Evolutionary conservation across 2,888 invertebrate genomes (phyloP), one percentile per base, ranked within the genome.

Genomic region (Zaprionus bogoriensis): DNA sequence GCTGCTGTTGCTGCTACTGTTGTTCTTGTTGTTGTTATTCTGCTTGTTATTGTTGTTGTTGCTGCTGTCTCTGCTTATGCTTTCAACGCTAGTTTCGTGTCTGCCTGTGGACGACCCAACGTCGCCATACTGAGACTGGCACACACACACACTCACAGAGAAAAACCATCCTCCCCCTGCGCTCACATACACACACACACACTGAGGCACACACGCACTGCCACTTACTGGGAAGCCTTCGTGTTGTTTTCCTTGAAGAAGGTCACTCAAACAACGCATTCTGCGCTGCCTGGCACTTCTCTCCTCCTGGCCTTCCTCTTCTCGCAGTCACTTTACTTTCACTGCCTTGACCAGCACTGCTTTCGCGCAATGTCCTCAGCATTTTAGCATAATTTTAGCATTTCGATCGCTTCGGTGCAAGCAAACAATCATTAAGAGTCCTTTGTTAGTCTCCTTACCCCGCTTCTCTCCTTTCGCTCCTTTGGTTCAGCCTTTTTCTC

Each of bases 171-270:
- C n/a, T n/a, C n/a, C n/a, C n/a, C n/a, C n/a, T n/a, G 41, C 20
- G 3, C 22, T 4, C n/a, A 22, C n/a, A 25, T 4, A 30, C 4
- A 38, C 28, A 57, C 50, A 53, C 41, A 44, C 10, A 28, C 7
- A 17, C 25, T 2, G 54, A 22, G 28, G 32, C 17, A 32, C 20
- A 48, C 54, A 57, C 60, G 53, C 67, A 69, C 58, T 47, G 45
- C 45, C 70, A 42, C n/a, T n/a, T n/a, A n/a, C n/a, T n/a, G 19
- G 45, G 28, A 48, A 22, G 61, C 39, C 59, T 70, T 73, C 61
- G 59, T 55, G 58, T 64, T 62, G 74, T 66, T 67, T 78, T 77
- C 79, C 79, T 81, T 79, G 75, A 68, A 79, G 75, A 80, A 81
- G 82, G 79, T 80, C 79, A 80, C 65, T 52, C 64, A 58, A 60